Conservation (phyloP, 2,888 invertebrate species). For the Zaprionus bogoriensis region DNA sequence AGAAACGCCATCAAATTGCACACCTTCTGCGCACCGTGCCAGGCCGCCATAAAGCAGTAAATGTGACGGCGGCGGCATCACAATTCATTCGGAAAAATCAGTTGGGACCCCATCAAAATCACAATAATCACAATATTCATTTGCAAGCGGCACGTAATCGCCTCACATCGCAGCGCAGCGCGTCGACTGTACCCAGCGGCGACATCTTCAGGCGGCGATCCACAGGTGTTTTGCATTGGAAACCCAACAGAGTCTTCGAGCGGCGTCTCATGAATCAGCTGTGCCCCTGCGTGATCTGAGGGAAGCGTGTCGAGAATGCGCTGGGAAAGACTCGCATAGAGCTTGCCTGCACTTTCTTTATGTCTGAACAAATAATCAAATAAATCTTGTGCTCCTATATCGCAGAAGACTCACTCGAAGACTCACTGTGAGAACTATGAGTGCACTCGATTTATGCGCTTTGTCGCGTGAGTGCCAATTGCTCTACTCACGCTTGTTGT, state of each 20-base stretch:
- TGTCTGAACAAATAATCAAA: conserved; percentile 20
- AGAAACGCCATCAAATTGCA: neutral
- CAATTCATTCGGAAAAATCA: conserved; percentile 33
- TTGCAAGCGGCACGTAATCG: conserved; percentile 40
- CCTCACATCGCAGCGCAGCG: neutral
- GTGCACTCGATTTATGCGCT: conserved; percentile 61
- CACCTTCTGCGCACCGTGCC: conserved; percentile 14
- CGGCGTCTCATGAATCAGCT: conserved; percentile 33
- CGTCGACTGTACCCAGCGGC: conserved; percentile 35
- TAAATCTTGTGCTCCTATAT: conserved; percentile 32
- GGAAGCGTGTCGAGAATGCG: conserved; percentile 62
- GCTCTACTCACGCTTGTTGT: conserved; percentile 16
- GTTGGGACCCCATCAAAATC: conserved; percentile 9
- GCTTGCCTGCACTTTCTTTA: conserved; percentile 50
- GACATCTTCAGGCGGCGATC: conserved; percentile 32
- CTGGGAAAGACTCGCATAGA: conserved; percentile 45
- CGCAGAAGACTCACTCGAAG: conserved; percentile 9
- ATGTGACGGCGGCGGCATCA: conserved; percentile 28
- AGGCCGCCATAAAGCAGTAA: conserved; percentile 21
- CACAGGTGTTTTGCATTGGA: conserved; percentile 44
- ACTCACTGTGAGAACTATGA: conserved; percentile 54
- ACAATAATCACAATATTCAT: conserved; percentile 19
- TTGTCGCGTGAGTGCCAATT: conserved; percentile 68
- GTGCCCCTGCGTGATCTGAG: conserved; percentile 43
- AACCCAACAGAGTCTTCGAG: conserved; percentile 4